phyloP scores from a whole-genome alignment of 2,797 vertebrate genomes.

The Okamejei kenojei region DNA sequence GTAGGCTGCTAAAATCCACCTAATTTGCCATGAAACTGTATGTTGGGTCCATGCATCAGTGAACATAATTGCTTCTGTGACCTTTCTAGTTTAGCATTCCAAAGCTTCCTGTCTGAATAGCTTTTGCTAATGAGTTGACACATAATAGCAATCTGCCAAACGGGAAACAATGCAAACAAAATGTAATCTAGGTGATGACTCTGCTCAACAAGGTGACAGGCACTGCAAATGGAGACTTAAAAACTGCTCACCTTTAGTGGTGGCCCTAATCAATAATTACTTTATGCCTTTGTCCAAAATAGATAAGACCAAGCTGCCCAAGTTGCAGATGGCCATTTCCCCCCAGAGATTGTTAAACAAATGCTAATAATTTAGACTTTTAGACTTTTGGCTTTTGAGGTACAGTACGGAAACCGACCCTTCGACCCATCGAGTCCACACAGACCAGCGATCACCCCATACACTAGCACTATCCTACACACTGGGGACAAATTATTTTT shows the following conservation, averaged over 20 bases:
- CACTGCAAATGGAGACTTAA: background rate
- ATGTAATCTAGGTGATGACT: background rate
- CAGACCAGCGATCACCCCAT: background rate
- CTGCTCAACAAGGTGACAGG: slow-evolving; percentile 18
- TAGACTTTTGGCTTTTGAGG: too few species aligned
- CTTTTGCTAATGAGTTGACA: slow-evolving; percentile 33
- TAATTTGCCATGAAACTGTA: slow-evolving; percentile 19
- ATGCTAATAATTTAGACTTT: background rate
- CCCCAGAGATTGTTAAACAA: background rate
- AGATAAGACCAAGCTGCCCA: background rate
- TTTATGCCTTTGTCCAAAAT: background rate
- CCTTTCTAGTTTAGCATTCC: slow-evolving; percentile 24
- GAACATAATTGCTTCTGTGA: slow-evolving; percentile 27
- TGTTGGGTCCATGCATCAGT: slow-evolving; percentile 29
- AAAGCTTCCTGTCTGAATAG: slow-evolving; percentile 17
- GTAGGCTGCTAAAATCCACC: slow-evolving; percentile 2
- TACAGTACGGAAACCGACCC: too few species aligned
- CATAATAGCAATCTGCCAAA: slow-evolving; percentile 22
- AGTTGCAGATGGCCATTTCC: too few species aligned
- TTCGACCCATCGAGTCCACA: background rate
- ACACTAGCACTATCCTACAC: too few species aligned
- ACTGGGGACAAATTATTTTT: background rate
- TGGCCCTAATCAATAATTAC: background rate
- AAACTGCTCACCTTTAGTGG: background rate
- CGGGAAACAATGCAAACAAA: slow-evolving; percentile 19